Percentiles rank a stretch among this genome's conserved stretches.
Conservation (phyloP, 2,113 vertebrate species). For the Motacilla tschutschensis region DNA sequence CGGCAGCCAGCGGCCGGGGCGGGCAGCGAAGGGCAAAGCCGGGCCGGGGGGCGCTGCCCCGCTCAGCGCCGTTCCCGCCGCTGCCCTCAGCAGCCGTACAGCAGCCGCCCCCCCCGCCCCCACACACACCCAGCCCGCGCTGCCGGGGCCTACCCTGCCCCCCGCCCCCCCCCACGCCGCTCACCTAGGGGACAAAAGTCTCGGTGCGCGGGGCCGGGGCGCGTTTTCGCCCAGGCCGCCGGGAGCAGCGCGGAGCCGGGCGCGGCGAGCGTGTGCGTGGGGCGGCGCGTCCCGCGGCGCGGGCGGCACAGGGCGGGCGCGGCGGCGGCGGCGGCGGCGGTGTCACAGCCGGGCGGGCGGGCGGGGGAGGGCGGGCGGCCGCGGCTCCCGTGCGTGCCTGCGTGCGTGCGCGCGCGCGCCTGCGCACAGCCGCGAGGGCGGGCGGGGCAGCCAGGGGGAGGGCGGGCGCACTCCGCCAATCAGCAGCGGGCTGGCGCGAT, state of each 20-base stretch:
- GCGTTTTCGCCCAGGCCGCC: not conserved
- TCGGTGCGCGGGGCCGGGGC: not conserved
- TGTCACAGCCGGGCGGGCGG: too few relatives aligned
- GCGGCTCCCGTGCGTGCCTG: not conserved
- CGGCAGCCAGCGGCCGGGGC: not conserved
- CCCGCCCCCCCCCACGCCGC: not conserved
- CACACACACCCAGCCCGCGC: not conserved
- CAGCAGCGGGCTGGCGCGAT: accelerated
- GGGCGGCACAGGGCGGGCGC: too few relatives aligned
- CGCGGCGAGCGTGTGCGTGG: not conserved
- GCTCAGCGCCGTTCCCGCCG: not conserved
- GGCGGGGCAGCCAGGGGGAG: too few relatives aligned
- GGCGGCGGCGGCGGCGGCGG: too few relatives aligned
- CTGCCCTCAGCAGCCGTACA: not conserved
- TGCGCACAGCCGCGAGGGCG: not conserved
- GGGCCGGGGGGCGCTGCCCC: not conserved
- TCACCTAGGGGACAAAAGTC: not conserved
- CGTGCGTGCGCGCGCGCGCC: not conserved
- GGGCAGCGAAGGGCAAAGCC: not conserved
- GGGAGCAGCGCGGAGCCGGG: not conserved
- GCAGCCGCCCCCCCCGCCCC: not conserved
- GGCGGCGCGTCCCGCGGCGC: too few relatives aligned
- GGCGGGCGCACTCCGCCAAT: not conserved
- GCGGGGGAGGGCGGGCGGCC: too few relatives aligned
- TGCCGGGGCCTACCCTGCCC: not conserved